Evolutionary conservation across 2,113 vertebrate genomes (phyloP).

Genomic region (Sinocyclocheilus anshuiensis): DNA sequence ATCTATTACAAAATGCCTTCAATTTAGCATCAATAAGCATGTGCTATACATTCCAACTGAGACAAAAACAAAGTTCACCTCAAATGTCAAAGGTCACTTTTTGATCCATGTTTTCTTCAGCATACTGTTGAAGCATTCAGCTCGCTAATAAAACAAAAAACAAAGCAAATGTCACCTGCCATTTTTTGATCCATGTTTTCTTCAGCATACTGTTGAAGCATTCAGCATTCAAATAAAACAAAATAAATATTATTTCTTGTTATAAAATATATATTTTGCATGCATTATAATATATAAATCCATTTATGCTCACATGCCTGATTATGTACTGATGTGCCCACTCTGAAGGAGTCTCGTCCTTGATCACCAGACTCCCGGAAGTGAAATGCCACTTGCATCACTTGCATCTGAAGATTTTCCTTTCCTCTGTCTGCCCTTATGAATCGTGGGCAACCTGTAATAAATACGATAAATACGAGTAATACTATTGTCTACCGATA

Average conservation of each 20-base stretch:
- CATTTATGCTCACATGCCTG: neutral
- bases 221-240: neutral
- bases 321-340: neutral
- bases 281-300: too few relatives aligned
- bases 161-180: too few relatives aligned
- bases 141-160: neutral
- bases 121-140: too few relatives aligned
- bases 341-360: neutral
- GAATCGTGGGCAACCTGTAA: neutral
- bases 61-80: neutral
- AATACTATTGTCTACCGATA: neutral
- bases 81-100: neutral
- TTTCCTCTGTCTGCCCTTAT: neutral
- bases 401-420: neutral
- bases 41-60: neutral
- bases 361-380: constrained; percentile 1
- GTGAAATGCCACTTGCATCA: neutral
- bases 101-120: too few relatives aligned
- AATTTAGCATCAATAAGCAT: neutral
- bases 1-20: neutral
- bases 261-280: neutral
- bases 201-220: too few relatives aligned
- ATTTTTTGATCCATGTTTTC: neutral
- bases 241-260: neutral
- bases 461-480: too few relatives aligned